A percentile compares a stretch with the other conserved stretches of the same genome.
These are phyloP conservation scores for Gobius niger DNA, from an alignment of 2,113 vertebrate genomes.

Conservation along the genomic window DNA sequence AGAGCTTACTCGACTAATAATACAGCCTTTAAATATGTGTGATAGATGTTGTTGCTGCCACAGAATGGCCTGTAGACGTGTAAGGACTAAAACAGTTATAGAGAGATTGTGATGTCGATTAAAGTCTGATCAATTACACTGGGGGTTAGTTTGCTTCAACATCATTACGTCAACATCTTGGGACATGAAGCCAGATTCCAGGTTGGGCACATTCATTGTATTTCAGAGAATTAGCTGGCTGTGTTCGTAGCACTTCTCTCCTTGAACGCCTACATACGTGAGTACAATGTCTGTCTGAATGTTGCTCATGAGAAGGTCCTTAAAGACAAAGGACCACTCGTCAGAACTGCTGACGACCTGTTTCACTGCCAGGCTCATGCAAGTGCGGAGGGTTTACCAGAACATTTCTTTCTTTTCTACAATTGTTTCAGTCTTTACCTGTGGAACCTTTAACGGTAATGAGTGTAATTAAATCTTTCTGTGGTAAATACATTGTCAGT, in stretches of 20 bases:
- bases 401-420: neutral
- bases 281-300: neutral
- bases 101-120: no score
- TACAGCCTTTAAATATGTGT: no score
- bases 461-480: neutral
- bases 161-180: no score
- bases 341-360: slow-evolving; percentile 10
- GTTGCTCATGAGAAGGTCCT: neutral
- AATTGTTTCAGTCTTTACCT: neutral
- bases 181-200: no score
- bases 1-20: no score
- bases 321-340: neutral
- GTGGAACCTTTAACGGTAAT: neutral
- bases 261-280: slow-evolving; percentile 3
- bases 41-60: no score
- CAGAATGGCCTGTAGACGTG: no score
- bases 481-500: neutral
- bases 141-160: no score
- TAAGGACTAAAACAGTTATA: no score
- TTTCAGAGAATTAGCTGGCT: neutral
- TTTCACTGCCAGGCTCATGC: neutral
- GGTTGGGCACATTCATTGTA: no score
- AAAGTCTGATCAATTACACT: no score
- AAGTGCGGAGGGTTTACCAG: neutral
- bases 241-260: slow-evolving; percentile 14